phyloP scores from a whole-genome alignment of 2,113 vertebrate genomes.

The Gopherus flavomarginatus region DNA sequence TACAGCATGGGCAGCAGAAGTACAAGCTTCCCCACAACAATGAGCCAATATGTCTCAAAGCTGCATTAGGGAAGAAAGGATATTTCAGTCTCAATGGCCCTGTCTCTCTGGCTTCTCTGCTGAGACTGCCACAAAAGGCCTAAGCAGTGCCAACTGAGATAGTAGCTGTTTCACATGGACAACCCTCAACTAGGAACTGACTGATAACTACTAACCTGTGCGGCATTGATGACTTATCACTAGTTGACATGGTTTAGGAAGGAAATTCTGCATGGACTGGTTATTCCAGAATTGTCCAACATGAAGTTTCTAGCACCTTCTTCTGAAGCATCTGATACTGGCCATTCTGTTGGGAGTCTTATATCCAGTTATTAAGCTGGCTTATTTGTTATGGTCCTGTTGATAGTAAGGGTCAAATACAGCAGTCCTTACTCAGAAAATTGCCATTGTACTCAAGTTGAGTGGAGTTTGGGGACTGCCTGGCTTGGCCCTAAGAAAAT shows the following conservation, averaged over 20 bases:
- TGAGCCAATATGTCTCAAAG: not conserved
- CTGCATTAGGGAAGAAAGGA: not conserved
- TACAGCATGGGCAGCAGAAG: not conserved
- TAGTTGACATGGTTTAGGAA: not conserved
- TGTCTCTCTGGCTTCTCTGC: not conserved
- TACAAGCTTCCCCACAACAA: not conserved
- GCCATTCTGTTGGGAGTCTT: not conserved
- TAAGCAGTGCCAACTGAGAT: not conserved
- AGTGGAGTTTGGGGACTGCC: not conserved
- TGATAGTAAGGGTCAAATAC: not conserved
- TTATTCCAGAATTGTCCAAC: not conserved
- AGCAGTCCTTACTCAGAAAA: not conserved
- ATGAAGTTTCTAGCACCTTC: not conserved
- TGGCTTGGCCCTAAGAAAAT: not conserved
- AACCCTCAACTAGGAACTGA: not conserved
- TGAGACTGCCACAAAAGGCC: not conserved
- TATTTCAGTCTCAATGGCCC: not conserved
- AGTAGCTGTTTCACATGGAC: not conserved
- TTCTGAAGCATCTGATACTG: not conserved
- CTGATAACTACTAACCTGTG: not conserved
- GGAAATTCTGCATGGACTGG: not conserved
- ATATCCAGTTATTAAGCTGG: not conserved
- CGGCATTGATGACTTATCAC: not conserved
- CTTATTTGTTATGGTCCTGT: not conserved
- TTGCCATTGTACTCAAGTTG: not conserved